Conservation (phyloP, 2,888 invertebrate genomes). For the Beris morrisii region DNA sequence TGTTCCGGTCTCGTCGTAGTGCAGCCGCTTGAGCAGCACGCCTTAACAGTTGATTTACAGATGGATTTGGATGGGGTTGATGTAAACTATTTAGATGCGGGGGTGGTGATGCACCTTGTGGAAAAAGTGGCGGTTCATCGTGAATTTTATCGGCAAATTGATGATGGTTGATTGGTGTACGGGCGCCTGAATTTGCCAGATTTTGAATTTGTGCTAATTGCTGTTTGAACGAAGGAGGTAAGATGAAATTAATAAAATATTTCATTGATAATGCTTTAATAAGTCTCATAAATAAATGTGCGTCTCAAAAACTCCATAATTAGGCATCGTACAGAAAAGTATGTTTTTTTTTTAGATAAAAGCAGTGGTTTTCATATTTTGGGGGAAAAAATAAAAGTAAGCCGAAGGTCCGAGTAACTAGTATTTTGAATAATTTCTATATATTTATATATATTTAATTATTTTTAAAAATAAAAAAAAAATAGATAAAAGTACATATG, state of each 20-base stretch:
- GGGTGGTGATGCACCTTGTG: slow-evolving; percentile 59
- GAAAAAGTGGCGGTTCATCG: slow-evolving; percentile 58
- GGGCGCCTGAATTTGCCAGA: slow-evolving; percentile 60
- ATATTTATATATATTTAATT: no score
- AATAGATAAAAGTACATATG: no score
- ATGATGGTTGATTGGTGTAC: slow-evolving; percentile 60
- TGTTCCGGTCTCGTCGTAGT: slow-evolving; percentile 49
- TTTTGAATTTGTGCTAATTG: slow-evolving; percentile 69
- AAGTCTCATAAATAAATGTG: neutral
- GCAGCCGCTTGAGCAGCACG: slow-evolving; percentile 60
- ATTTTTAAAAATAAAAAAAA: no score
- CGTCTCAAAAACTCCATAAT: no score
- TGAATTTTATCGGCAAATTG: slow-evolving; percentile 57
- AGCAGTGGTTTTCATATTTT: no score
- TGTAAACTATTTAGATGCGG: slow-evolving; percentile 60
- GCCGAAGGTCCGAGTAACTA: no score
- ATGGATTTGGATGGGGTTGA: slow-evolving; percentile 47
- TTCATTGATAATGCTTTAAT: neutral
- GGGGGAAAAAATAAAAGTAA: no score
- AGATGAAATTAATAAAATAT: slow-evolving; percentile 20
- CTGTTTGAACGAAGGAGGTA: slow-evolving; percentile 42
- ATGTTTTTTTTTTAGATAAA: no score
- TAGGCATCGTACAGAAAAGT: no score
- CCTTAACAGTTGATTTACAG: slow-evolving; percentile 68
- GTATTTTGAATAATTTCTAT: no score